Evolutionary conservation across 2,113 vertebrate species (phyloP).

Genomic region (Thamnaconus septentrionalis): DNA sequence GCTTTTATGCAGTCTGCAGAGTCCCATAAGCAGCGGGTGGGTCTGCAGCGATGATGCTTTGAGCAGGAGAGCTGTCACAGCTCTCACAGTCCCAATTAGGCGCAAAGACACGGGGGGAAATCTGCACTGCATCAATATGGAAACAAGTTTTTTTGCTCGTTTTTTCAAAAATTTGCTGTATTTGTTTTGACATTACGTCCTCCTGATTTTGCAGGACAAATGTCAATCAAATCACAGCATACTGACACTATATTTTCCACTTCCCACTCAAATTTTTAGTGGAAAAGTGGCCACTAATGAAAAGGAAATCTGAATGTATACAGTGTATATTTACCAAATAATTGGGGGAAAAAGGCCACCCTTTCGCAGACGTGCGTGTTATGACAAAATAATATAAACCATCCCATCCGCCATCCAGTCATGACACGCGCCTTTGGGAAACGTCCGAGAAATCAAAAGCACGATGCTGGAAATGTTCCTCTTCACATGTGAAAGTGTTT

Average conservation of each 20-base stretch:
- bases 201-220: neutral
- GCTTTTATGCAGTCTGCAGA: slow-evolving; percentile 37
- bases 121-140: neutral
- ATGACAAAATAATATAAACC: too few relatives aligned
- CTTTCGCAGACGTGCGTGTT: too few relatives aligned
- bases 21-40: slow-evolving; percentile 14
- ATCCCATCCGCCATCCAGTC: too few relatives aligned
- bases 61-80: too few relatives aligned
- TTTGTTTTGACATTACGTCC: slow-evolving; percentile 3
- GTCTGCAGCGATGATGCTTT: neutral
- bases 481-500: slow-evolving; percentile 9
- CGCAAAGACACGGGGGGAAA: too few relatives aligned
- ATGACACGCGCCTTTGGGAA: too few relatives aligned
- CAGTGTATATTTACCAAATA: too few relatives aligned
- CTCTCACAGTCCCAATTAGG: too few relatives aligned
- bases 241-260: neutral
- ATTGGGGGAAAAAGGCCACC: too few relatives aligned
- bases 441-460: neutral
- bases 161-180: neutral
- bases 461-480: neutral
- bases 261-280: too few relatives aligned
- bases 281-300: too few relatives aligned
- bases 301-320: too few relatives aligned
- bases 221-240: neutral
- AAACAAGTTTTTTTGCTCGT: neutral